phyloP scores from a whole-genome alignment of 2,797 vertebrate genomes.

The Myotis vivesi region DNA sequence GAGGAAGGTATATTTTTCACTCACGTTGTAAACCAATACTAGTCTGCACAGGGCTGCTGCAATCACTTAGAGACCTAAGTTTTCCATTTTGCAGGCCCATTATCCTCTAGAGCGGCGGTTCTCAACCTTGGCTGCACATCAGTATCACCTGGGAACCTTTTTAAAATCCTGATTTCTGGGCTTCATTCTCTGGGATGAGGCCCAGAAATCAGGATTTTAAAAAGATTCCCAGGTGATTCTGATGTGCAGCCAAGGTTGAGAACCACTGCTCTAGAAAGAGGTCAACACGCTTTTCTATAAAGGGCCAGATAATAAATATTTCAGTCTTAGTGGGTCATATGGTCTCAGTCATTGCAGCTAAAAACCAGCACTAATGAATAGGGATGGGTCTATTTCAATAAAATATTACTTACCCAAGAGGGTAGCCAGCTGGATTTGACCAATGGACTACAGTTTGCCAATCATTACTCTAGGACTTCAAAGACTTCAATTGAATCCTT shows the following conservation, averaged over 20 bases:
- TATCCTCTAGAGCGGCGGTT: background rate
- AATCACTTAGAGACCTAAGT: background rate
- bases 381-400: background rate
- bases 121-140: too few relatives aligned
- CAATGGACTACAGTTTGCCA: background rate
- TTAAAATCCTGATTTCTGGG: too few relatives aligned
- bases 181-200: too few relatives aligned
- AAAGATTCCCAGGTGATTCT: too few relatives aligned
- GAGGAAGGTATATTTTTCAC: background rate
- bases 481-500: background rate
- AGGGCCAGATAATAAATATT: background rate
- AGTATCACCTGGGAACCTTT: too few relatives aligned
- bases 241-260: too few relatives aligned
- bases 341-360: background rate
- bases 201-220: too few relatives aligned
- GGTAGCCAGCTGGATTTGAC: background rate
- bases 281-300: background rate
- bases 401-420: background rate
- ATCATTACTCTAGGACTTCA: background rate
- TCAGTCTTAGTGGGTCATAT: background rate
- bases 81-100: background rate
- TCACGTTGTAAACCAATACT: background rate
- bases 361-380: background rate
- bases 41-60: background rate
- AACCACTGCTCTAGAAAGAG: background rate